Conservation (phyloP, 1,140 invertebrate species). For the Laodelphax striatellus region DNA sequence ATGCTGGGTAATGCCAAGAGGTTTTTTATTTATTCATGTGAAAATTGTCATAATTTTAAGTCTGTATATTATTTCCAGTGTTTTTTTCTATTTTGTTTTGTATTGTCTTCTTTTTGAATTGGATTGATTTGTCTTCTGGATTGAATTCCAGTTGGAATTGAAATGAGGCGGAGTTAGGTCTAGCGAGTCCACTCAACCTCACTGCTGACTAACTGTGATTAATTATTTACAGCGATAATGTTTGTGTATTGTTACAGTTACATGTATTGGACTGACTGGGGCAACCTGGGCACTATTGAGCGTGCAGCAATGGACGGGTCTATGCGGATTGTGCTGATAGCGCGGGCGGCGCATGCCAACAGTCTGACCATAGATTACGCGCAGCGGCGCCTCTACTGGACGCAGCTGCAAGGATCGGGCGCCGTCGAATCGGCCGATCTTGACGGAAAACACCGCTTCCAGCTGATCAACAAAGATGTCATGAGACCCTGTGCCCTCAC, state of each 20-base stretch:
- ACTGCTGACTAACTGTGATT: no score
- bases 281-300: slow-evolving; percentile 53
- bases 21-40: no score
- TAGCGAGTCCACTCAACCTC: no score
- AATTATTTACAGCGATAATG: no score
- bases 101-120: no score
- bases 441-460: slow-evolving; percentile 43
- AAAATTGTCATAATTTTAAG: no score
- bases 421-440: slow-evolving; percentile 71
- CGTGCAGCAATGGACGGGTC: slow-evolving; percentile 64
- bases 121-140: no score
- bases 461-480: slow-evolving; percentile 43
- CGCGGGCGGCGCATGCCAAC: slow-evolving; percentile 59
- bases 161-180: no score
- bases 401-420: slow-evolving; percentile 53
- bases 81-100: no score
- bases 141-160: no score
- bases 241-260: slow-evolving; percentile 40
- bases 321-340: slow-evolving; percentile 46
- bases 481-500: slow-evolving; percentile 59
- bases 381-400: slow-evolving; percentile 68
- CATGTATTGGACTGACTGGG: slow-evolving; percentile 86
- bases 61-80: no score
- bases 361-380: slow-evolving; percentile 61
- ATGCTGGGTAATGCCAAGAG: no score